Conservation (phyloP, 2,888 invertebrate genomes). For the Orthonychiurus folsomi region DNA sequence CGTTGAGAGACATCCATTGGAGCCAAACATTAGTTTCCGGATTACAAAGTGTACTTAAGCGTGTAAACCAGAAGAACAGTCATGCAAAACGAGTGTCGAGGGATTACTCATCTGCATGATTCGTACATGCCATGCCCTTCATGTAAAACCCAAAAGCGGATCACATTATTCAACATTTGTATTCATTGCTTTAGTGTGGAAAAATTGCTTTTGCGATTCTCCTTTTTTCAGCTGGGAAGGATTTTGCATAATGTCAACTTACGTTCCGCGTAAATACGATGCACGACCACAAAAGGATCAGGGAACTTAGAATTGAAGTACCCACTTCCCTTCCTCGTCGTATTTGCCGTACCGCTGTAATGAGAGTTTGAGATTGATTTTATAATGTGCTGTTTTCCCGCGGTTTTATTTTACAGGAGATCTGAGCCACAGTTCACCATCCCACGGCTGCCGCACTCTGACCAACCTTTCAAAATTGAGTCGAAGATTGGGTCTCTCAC, state of each 20-base stretch:
- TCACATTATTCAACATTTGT: conserved; percentile 7
- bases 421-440: neutral
- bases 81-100: neutral
- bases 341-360: neutral
- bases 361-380: neutral
- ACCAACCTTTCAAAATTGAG: conserved; percentile 33
- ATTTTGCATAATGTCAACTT: neutral
- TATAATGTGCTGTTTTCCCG: neutral
- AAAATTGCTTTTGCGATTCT: neutral
- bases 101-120: neutral
- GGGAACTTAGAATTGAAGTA: too few species aligned
- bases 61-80: neutral
- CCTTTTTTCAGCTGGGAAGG: neutral
- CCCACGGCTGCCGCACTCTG: conserved; percentile 32
- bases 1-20: too few species aligned
- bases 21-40: too few species aligned
- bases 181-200: conserved; percentile 8
- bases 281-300: too few species aligned
- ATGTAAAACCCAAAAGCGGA: neutral
- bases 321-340: too few species aligned
- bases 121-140: too few species aligned
- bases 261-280: too few species aligned
- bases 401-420: conserved; percentile 3
- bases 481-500: conserved; percentile 29
- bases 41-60: too few species aligned